A percentile compares a stretch with the other conserved stretches of the same genome.
phyloP scores from a whole-genome alignment of 2,113 vertebrate genomes.

The Leptobrachium ailaonicum region DNA sequence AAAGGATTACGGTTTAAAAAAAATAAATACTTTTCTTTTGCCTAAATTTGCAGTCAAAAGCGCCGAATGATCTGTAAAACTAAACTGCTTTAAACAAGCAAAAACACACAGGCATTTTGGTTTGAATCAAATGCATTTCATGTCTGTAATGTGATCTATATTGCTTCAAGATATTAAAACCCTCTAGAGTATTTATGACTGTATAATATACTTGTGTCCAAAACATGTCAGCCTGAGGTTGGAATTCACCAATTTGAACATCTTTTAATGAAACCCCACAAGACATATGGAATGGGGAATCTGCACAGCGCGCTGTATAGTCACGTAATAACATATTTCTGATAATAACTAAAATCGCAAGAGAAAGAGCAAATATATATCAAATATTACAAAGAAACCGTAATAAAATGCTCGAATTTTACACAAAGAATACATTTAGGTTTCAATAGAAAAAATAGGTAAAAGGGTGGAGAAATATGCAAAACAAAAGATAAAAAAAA shows the following conservation, averaged over 20 bases:
- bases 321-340: background rate
- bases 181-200: slow-evolving; percentile 34
- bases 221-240: slow-evolving; percentile 35
- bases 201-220: slow-evolving; percentile 23
- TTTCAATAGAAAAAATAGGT: too few species aligned
- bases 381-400: too few species aligned
- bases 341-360: too few species aligned
- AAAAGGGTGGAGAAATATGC: too few species aligned
- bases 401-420: too few species aligned
- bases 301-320: background rate
- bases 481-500: too few species aligned
- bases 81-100: background rate
- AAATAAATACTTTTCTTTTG: too few species aligned
- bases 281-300: slow-evolving; percentile 22
- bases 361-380: too few species aligned
- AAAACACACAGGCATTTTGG: slow-evolving; percentile 13
- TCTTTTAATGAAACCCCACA: slow-evolving; percentile 48
- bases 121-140: slow-evolving; percentile 35
- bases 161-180: slow-evolving; percentile 41
- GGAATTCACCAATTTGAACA: slow-evolving; percentile 28
- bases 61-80: too few species aligned
- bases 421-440: too few species aligned
- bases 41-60: too few species aligned
- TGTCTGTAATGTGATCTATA: slow-evolving; percentile 17
- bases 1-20: too few species aligned